phyloP scores from a whole-genome alignment of 2,888 invertebrate species.

The Mellilla xanthometata region DNA sequence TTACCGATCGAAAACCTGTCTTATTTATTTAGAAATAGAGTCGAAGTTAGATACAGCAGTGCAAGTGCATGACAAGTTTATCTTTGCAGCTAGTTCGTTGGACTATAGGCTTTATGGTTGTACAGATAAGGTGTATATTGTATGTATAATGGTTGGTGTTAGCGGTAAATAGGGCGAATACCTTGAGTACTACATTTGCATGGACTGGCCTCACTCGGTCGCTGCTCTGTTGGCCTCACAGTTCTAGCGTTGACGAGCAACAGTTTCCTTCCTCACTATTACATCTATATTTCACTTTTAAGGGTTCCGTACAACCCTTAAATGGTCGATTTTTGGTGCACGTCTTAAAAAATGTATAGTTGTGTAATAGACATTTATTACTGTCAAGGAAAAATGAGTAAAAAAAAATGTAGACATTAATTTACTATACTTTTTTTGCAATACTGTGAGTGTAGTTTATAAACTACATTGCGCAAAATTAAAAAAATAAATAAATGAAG shows the following conservation, averaged over 20 bases:
- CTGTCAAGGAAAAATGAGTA: too few species aligned
- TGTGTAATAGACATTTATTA: too few species aligned
- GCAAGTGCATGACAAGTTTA: conserved; percentile 29
- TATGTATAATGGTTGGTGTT: conserved; percentile 32
- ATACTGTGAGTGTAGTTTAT: too few species aligned
- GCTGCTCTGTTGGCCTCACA: conserved; percentile 63
- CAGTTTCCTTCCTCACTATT: conserved; percentile 72
- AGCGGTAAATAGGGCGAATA: conserved; percentile 67
- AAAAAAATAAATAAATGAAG: too few species aligned
- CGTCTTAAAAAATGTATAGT: too few species aligned
- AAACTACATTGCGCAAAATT: too few species aligned
- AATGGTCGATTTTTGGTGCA: too few species aligned
- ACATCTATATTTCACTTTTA: conserved; percentile 54
- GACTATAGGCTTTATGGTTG: conserved; percentile 33
- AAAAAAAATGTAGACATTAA: too few species aligned
- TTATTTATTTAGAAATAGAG: conserved; percentile 37
- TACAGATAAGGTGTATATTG: conserved; percentile 38
- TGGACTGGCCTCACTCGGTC: conserved; percentile 73
- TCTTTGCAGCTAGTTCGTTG: conserved; percentile 18
- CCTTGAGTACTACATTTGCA: conserved; percentile 77
- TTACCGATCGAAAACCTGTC: conserved; percentile 36
- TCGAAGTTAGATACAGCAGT: conserved; percentile 37
- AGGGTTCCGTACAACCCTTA: too few species aligned
- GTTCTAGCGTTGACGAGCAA: conserved; percentile 45
- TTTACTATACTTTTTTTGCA: too few species aligned